Conservation (phyloP, 2,888 invertebrate species). For the Drosophila paranaensis region DNA sequence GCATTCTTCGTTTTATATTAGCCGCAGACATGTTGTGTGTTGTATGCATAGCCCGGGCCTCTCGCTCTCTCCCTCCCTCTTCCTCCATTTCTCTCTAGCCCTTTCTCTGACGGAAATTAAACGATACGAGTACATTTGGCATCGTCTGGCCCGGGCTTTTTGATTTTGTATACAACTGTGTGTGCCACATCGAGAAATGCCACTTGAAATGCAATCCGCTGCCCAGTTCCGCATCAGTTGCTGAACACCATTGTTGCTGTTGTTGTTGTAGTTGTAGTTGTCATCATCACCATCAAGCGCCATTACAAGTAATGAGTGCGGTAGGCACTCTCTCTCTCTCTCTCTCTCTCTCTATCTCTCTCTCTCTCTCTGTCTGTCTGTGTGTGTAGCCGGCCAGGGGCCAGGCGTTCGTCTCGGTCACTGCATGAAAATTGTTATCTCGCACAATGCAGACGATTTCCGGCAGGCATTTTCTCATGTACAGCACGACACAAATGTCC, state of each 20-base stretch:
- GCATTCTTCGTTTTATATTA: constrained; percentile 77
- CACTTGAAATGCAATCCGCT: constrained; percentile 70
- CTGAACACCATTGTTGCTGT: constrained; percentile 35
- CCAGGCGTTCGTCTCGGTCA: constrained; percentile 59
- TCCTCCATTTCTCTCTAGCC: not conserved
- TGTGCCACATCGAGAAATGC: constrained; percentile 65
- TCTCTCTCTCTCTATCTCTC: no score
- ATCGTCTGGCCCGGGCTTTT: constrained; percentile 52
- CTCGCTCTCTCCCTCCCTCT: not conserved
- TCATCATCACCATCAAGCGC: constrained; percentile 78
- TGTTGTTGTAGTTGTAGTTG: constrained; percentile 41
- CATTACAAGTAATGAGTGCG: constrained; percentile 79
- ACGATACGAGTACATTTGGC: constrained; percentile 75
- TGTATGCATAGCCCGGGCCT: constrained; percentile 2
- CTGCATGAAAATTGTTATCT: constrained; percentile 80
- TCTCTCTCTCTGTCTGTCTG: no score
- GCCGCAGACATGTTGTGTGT: constrained; percentile 74
- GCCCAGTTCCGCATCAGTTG: constrained; percentile 48
- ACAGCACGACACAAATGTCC: constrained; percentile 33
- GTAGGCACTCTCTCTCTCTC: constrained; percentile 28
- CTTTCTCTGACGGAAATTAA: constrained; percentile 69
- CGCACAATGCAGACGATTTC: constrained; percentile 80
- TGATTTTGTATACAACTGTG: constrained; percentile 34
- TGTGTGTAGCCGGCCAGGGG: constrained; percentile 9
- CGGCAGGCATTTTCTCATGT: constrained; percentile 62